Conservation (phyloP, 2,113 vertebrate species). For the Pleuronectes platessa region DNA sequence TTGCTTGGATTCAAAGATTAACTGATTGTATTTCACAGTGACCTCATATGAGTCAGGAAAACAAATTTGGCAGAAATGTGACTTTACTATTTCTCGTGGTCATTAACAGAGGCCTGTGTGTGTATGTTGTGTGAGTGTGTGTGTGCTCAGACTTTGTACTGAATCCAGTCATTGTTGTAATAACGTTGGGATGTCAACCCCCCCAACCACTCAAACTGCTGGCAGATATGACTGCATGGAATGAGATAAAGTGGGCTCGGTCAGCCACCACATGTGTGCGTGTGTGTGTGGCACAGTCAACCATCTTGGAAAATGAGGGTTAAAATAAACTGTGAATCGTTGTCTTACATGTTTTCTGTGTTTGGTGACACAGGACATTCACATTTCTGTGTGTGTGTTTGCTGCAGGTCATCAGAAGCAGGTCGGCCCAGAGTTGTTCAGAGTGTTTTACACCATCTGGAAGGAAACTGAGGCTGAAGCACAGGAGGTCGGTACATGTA, state of each 20-base stretch:
- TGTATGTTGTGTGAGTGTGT: too few relatives aligned
- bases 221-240: background rate
- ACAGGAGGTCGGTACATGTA: conserved; percentile 83
- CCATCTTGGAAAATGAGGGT: background rate
- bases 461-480: conserved; percentile 95
- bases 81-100: too few relatives aligned
- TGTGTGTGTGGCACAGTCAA: background rate
- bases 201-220: conserved; percentile 13
- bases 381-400: conserved; percentile 13
- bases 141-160: too few relatives aligned
- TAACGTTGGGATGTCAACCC: too few relatives aligned
- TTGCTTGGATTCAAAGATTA: too few relatives aligned
- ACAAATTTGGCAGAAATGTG: too few relatives aligned
- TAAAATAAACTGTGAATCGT: too few relatives aligned
- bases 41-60: too few relatives aligned
- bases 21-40: too few relatives aligned
- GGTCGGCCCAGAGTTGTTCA: conserved; percentile 93
- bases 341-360: background rate
- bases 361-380: background rate
- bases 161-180: too few relatives aligned
- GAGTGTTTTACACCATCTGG: conserved; percentile 96
- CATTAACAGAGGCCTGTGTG: too few relatives aligned
- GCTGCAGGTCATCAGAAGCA: conserved; percentile 94
- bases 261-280: background rate
- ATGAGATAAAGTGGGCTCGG: background rate